Evolutionary conservation across 2,888 invertebrate genomes (phyloP), one percentile per base, ranked within the genome.

Genomic region (Tubulanus polymorphus): DNA sequence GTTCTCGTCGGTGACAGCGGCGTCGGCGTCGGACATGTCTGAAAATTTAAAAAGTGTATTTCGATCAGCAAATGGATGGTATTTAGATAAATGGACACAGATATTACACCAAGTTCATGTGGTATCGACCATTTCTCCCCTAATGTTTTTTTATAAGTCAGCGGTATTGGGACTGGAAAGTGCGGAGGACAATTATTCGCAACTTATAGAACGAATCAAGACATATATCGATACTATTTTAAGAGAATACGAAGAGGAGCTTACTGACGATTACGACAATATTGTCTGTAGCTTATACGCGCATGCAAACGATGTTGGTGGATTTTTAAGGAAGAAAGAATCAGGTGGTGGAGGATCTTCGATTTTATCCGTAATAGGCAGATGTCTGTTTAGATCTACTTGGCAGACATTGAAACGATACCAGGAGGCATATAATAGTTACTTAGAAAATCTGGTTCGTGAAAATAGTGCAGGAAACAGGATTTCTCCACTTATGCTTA

Each of bases 51-150:
- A 41, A 41, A 5, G 3, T 8, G 41, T 41, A 41, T 41, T 41
- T 15, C 5, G 15, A 23, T 41, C 41, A 15, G 15, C 41, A 20
- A 41, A 5, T 8, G 15, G 15, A 3, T 41, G 41, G 41, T 41
- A 41, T 41, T 15, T 41, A 5, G 41, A 41, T 15, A 41, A 41
- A 41, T 41, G 41, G 41, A 41, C 41, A 41, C 41, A 41, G 15
- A 41, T 8, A 5, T 41, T 41, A 41, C 41, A 41, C 41, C 6
- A 41, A 41, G 23, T 41, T 8, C 41, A 41, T 15, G 41, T 41
- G 5, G 41, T 41, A 18, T 41, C 41, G 3, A 41, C 41, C 6
- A 41, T 41, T 8, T 41, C 41, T 41, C 41, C 41, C 41, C 41
- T 8, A 41, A 41, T 41, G 41, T 41, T 41, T 41, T 41, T 41